These are phyloP conservation scores for Artemia franciscana DNA, from an alignment of 1,140 invertebrate species.

Conservation along the genomic window DNA sequence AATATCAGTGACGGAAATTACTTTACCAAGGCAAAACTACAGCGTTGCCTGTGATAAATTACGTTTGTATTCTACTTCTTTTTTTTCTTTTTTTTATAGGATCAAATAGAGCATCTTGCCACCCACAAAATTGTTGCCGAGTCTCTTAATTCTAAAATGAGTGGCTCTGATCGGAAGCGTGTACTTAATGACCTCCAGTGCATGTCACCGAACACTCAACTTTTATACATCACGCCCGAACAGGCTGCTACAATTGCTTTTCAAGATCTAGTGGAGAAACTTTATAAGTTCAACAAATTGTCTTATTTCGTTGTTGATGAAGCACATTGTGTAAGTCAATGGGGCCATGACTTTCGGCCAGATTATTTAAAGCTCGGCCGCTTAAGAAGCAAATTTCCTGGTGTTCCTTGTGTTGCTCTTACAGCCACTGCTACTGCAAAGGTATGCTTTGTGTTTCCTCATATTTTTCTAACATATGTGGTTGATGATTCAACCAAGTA, in stretches of 20 bases:
- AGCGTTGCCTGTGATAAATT: too few relatives aligned
- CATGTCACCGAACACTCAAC: constrained; percentile 39
- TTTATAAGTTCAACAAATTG: constrained; percentile 27
- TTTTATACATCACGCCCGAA: constrained; percentile 82
- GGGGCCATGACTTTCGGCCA: constrained; percentile 91
- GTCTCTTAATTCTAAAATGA: constrained; percentile 71
- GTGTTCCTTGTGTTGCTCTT: constrained; percentile 61
- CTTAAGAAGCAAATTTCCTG: constrained; percentile 38
- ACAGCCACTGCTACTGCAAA: constrained; percentile 60
- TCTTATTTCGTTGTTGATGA: constrained; percentile 62
- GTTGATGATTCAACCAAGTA: too few relatives aligned
- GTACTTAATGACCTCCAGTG: constrained; percentile 47
- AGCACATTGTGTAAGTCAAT: constrained; percentile 91
- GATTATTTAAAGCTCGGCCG: constrained; percentile 71
- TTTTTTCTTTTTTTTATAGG: constrained; percentile 15
- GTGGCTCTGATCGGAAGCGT: constrained; percentile 37
- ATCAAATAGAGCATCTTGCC: constrained; percentile 30
- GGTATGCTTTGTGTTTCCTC: constrained; percentile 13
- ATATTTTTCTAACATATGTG: too few relatives aligned
- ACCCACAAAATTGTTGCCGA: constrained; percentile 43
- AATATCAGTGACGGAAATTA: too few relatives aligned
- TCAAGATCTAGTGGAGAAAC: constrained; percentile 24
- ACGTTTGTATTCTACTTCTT: too few relatives aligned
- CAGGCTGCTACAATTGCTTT: constrained; percentile 54
- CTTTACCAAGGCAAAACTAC: too few relatives aligned